These are phyloP conservation scores for Creontiades dilutus DNA, from an alignment of 2,888 invertebrate genomes.

Conservation along the genomic window DNA sequence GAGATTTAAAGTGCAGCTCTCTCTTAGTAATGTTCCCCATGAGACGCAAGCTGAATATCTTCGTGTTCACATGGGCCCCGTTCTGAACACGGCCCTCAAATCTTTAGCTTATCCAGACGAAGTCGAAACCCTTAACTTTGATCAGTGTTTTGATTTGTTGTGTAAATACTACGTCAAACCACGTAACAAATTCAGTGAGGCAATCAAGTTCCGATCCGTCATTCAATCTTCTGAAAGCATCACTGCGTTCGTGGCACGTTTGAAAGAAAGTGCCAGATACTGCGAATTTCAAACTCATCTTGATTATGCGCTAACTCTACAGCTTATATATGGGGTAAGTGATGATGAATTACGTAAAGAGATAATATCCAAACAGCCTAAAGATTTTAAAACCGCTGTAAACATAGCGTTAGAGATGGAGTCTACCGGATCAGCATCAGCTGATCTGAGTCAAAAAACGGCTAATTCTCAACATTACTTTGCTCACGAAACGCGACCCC, in stretches of 20 bases:
- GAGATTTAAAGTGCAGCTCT: slow-evolving; percentile 28
- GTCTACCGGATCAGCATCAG: not conserved
- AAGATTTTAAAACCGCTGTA: slow-evolving; percentile 24
- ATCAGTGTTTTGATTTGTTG: not conserved
- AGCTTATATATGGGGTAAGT: slow-evolving; percentile 43
- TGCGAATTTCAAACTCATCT: slow-evolving; percentile 34
- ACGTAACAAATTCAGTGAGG: slow-evolving; percentile 50
- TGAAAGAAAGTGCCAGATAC: slow-evolving; percentile 1
- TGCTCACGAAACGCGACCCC: not conserved
- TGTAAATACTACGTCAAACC: not conserved
- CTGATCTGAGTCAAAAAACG: not conserved
- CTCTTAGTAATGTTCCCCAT: not conserved
- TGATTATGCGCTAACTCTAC: slow-evolving; percentile 30
- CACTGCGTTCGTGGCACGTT: not conserved
- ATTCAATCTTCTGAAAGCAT: slow-evolving; percentile 6
- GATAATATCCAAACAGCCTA: too few species aligned
- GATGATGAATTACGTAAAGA: too few species aligned
- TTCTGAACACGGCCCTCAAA: slow-evolving; percentile 34
- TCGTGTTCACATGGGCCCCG: slow-evolving; percentile 49
- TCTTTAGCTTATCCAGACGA: slow-evolving; percentile 14
- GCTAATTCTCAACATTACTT: slow-evolving; percentile 30
- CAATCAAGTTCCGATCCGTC: slow-evolving; percentile 24
- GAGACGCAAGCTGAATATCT: slow-evolving; percentile 28
- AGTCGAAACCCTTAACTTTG: slow-evolving; percentile 38
- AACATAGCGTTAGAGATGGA: slow-evolving; percentile 7